Percentiles rank a stretch among this genome's conserved stretches.
Evolutionary conservation across 2,113 vertebrate genomes (phyloP).

Genomic region (Choloepus hoffmanni): DNA sequence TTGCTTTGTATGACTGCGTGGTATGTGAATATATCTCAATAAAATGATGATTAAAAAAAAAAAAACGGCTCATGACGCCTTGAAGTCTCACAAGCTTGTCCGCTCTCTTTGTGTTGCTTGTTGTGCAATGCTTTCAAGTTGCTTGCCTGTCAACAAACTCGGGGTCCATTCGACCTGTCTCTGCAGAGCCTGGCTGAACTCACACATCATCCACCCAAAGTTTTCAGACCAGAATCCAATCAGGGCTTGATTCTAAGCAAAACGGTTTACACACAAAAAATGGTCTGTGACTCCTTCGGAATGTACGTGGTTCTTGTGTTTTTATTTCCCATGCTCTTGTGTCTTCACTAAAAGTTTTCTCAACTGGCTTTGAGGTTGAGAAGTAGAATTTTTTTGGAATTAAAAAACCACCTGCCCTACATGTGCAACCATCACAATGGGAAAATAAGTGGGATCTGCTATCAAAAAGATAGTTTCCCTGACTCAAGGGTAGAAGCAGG

Average conservation of each 20-base stretch:
- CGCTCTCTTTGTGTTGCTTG: slow-evolving; percentile 90
- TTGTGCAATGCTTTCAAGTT: slow-evolving; percentile 92
- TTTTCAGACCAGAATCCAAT: slow-evolving; percentile 85
- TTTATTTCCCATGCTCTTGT: slow-evolving; percentile 85
- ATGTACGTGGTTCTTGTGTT: slow-evolving; percentile 88
- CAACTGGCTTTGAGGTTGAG: slow-evolving; percentile 82
- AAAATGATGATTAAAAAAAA: no score
- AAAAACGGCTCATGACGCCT: slow-evolving; percentile 85
- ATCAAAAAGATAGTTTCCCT: neutral
- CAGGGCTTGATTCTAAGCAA: slow-evolving; percentile 86
- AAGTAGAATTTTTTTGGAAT: slow-evolving; percentile 78
- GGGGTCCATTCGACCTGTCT: slow-evolving; percentile 88
- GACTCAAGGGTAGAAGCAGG: neutral
- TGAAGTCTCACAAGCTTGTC: slow-evolving; percentile 91
- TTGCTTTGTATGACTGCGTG: no score
- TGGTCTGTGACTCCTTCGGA: slow-evolving; percentile 86
- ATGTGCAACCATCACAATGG: slow-evolving; percentile 53
- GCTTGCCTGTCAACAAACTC: slow-evolving; percentile 92
- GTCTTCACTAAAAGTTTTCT: slow-evolving; percentile 87
- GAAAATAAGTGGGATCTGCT: slow-evolving; percentile 62
- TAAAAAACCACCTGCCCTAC: slow-evolving; percentile 81
- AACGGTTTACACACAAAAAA: slow-evolving; percentile 89
- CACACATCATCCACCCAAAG: slow-evolving; percentile 86
- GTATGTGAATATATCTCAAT: no score
- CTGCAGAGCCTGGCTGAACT: slow-evolving; percentile 87